Evolutionary conservation across 2,888 invertebrate species (phyloP), one percentile per base, ranked within the genome.

Genomic region (Vesta saturnalis): DNA sequence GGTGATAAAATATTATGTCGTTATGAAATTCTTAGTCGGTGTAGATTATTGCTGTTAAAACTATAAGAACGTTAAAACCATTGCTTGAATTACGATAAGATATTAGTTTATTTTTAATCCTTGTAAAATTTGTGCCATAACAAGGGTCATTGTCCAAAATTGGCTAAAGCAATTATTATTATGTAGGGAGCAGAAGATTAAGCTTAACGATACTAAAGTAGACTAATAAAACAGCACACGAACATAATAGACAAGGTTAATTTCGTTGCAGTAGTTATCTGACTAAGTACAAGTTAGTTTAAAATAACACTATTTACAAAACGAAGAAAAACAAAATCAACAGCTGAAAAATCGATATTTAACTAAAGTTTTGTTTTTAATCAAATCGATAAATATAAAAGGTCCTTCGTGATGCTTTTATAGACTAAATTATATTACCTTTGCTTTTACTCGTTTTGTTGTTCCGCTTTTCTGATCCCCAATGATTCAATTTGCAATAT

Each of bases 371-470:
- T 46, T 15, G 21, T 52, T 63, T 67, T 64, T 68, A 68, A 68
- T 63, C 56, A 60, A 68, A 68, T 68, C 68, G 64, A 68, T 64
- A 60, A 68, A 68, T 64, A 64, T 68, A 46, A 68, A 64, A 64
- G 60, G 60, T 57, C 60, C 57, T 52, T 43, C 54, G 57, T 64
- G 22, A 49, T 60, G 60, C 60, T 54, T 64, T 68, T 60, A 60
- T 55, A 56, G 47, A 57, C 46, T 60, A 68, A 64, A 68, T 68
- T 68, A 55, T 52, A 60, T 68, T 68, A 68, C 60, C 55, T 68
- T 68, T 68, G 68, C 68, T 68, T 64, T 68, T 68, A 68, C 63
- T 68, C 68, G 68, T 60, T 59, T 64, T 64, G 68, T 68, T 60
- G n/a, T 68, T 68, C 64, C 64, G 64, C 68, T 57, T 60, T 61